Evolutionary conservation across 2,888 invertebrate genomes (phyloP), one percentile per base, ranked within the genome.

Genomic region (Adelognathus sp.): DNA sequence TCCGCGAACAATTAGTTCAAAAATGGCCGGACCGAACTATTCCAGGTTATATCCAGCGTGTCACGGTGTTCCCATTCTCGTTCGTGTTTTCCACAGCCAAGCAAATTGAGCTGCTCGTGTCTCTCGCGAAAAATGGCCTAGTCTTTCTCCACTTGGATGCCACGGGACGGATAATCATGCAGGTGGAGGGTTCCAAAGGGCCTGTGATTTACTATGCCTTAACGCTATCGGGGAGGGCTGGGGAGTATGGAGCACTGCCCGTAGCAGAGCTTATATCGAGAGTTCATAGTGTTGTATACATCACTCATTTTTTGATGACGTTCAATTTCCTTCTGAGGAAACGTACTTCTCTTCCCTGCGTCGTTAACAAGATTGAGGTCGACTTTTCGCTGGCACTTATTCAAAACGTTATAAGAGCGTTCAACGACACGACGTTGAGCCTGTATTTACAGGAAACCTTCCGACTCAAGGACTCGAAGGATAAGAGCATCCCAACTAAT

Each of bases 141-240:
- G 52, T 79, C 18, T 79, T 66, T 66, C 33, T 36, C 9, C 58
- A 75, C 52, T 27, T 79, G 2, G 79, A 75, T 44, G 50, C 50
- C 18, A 50, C 24, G 3, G 50, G 50, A 50, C 50, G 50, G 3
- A 50, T 50, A 50, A 24, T 50, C 7, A 9, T 24, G 21, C 50
- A 50, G 24, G 50, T 24, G 9, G 21, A 21, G 24, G 50, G 24
- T 50, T 50, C 50, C 9, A 6, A 50, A n/a, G 50, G 50, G 21
- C 24, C 50, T 7, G 24, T 50, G 0, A 41, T 64, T 16, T 72
- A 72, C 18, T 72, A 72, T 39, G 46, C 60, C 9, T 9, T 72
- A 7, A 60, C 61, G 18, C 27, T 63, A 39, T 54, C 64, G 16
- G 64, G 72, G 4, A 64, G 29, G 18, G 24, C 24, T 21, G 21